Conservation (phyloP, 2,113 vertebrate genomes). For the Vidua macroura region DNA sequence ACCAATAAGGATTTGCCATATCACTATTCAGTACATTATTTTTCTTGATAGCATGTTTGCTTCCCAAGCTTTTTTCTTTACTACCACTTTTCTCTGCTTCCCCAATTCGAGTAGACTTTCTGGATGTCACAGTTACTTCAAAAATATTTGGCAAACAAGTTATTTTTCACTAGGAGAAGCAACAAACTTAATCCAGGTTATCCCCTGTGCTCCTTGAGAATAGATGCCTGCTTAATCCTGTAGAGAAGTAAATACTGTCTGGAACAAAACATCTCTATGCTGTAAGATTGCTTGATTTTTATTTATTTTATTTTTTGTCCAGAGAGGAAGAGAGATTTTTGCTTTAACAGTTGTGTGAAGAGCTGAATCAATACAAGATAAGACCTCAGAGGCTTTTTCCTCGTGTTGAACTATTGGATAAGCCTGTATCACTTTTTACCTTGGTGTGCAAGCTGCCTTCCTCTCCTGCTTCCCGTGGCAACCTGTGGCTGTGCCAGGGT, state of each 20-base stretch:
- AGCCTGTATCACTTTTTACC: background rate
- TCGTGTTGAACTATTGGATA: background rate
- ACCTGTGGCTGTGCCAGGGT: background rate
- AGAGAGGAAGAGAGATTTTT: background rate
- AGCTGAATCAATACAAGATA: slow-evolving; percentile 53
- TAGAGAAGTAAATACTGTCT: slow-evolving; percentile 9
- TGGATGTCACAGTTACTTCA: background rate
- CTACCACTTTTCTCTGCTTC: background rate
- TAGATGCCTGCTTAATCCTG: slow-evolving; percentile 19
- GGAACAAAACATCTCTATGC: slow-evolving; percentile 11
- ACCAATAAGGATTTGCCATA: background rate
- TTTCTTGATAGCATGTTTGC: background rate
- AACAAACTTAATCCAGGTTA: slow-evolving; percentile 37
- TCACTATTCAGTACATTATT: background rate
- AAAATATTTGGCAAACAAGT: slow-evolving; percentile 20
- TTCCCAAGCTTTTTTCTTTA: background rate
- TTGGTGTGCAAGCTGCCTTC: background rate
- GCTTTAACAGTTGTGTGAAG: slow-evolving; percentile 1
- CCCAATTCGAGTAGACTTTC: background rate
- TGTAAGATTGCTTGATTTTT: slow-evolving; percentile 4
- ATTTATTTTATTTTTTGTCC: slow-evolving; percentile 23
- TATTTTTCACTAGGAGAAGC: slow-evolving; percentile 12
- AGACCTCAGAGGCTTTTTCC: slow-evolving; percentile 26
- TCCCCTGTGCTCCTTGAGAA: slow-evolving; percentile 5
- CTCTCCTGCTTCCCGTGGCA: background rate